A percentile compares a stretch with the other conserved stretches of the same genome.
Conservation (phyloP, 2,113 vertebrate genomes). For the Uria aalge region DNA sequence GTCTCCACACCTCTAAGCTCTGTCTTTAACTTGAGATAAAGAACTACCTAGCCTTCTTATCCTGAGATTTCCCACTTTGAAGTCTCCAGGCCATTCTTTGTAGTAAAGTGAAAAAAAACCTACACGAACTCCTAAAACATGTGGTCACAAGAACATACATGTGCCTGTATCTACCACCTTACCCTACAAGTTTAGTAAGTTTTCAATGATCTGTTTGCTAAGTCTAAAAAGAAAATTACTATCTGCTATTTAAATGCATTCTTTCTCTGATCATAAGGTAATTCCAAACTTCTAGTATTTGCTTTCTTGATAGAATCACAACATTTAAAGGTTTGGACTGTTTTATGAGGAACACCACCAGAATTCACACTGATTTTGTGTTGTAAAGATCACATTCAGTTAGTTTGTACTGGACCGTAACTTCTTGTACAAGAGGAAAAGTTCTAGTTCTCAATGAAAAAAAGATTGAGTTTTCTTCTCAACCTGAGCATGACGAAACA, state of each 20-base stretch:
- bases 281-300: neutral
- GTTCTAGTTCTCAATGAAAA: neutral
- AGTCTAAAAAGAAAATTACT: neutral
- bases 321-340: neutral
- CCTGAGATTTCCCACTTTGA: neutral
- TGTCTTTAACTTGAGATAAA: neutral
- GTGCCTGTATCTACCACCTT: neutral
- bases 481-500: neutral
- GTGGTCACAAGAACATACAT: neutral
- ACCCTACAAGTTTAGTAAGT: neutral
- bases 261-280: neutral
- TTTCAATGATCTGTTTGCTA: neutral
- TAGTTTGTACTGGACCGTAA: neutral
- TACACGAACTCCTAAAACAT: neutral
- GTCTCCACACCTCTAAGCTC: neutral
- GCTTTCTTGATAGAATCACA: neutral
- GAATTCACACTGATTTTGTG: neutral
- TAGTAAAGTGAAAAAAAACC: neutral
- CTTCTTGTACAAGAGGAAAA: neutral
- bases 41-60: neutral
- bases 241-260: neutral
- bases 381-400: neutral
- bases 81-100: neutral
- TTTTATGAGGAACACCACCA: neutral
- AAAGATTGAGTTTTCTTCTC: neutral